Percentiles rank a stretch among this genome's conserved stretches.
phyloP scores from a whole-genome alignment of 2,888 invertebrate genomes.

The Eupithecia subfuscata region DNA sequence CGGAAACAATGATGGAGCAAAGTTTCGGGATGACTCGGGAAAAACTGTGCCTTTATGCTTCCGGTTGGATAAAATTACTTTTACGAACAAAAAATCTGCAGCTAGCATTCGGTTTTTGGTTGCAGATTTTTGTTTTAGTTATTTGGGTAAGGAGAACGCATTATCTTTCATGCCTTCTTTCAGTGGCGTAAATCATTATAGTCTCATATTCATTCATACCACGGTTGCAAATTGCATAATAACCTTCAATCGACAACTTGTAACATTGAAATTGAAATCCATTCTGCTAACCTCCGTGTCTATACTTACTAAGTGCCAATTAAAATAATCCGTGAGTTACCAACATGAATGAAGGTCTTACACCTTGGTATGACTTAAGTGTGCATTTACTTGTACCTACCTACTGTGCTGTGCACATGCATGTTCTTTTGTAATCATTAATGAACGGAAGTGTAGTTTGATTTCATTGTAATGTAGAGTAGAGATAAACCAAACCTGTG shows the following conservation, averaged over 20 bases:
- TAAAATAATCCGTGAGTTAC: neutral
- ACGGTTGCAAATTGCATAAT: neutral
- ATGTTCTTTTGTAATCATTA: neutral
- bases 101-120: neutral
- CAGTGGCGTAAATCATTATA: neutral
- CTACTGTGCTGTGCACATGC: neutral
- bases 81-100: conserved; percentile 5
- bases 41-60: conserved; percentile 38
- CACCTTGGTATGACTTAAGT: neutral
- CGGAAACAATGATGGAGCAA: conserved; percentile 65
- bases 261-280: neutral
- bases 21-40: conserved; percentile 61
- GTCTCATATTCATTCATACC: neutral
- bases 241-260: neutral
- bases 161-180: neutral
- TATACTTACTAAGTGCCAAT: neutral
- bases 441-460: neutral
- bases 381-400: neutral
- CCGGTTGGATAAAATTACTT: conserved; percentile 12
- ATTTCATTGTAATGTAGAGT: neutral
- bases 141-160: neutral
- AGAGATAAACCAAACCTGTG: neutral
- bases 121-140: neutral
- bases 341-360: conserved; percentile 1
- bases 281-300: neutral